Evolutionary conservation across 2,888 invertebrate genomes (phyloP), one percentile per base, ranked within the genome.

Genomic region (Scaptomyza tumidula): DNA sequence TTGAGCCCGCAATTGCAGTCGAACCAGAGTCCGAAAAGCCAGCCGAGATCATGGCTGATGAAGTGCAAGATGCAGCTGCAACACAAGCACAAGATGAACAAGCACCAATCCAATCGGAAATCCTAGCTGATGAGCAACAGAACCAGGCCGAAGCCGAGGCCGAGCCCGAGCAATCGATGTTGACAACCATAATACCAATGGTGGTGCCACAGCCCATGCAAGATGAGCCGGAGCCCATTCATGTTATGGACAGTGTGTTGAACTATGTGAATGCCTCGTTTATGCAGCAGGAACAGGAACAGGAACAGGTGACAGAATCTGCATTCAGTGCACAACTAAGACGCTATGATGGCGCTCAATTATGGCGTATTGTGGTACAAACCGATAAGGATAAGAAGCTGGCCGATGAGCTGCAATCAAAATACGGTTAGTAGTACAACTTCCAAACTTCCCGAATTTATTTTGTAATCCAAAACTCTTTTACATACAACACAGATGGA

Each of bases 291-390:
- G 67, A 71, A 6, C 71, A 69, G 54, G 65, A 77, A 27, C 39
- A 31, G 16, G 61, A 50, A 27, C 27, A 27, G 2, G 13, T 59
- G 39, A 19, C 48, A 13, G 77, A 75, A 29, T 31, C 59, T 5
- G 14, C 58, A 1, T 88, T 82, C 58, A 91, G 61, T 61, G 82
- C 91, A 3, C 74, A 87, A 57, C 74, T 90, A 59, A 93, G 96
- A 45, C 94, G 94, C 54, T 97, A 97, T 90, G 93, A 94, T 52
- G 97, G 96, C 3, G 95, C 95, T 16, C 96, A 97, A 92, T 91
- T 97, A 14, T 96, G 96, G 95, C 94, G 96, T 88, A 94, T 96
- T 44, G 91, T 91, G 6, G 93, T 93, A 13, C 92, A 93, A 50
- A 93, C 92, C 39, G 93, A 93, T 72, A 93, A 92, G 87, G 94